Base-by-base conservation (phyloP, 2,113 vertebrate species). In the Takifugu bimaculatus region DNA sequence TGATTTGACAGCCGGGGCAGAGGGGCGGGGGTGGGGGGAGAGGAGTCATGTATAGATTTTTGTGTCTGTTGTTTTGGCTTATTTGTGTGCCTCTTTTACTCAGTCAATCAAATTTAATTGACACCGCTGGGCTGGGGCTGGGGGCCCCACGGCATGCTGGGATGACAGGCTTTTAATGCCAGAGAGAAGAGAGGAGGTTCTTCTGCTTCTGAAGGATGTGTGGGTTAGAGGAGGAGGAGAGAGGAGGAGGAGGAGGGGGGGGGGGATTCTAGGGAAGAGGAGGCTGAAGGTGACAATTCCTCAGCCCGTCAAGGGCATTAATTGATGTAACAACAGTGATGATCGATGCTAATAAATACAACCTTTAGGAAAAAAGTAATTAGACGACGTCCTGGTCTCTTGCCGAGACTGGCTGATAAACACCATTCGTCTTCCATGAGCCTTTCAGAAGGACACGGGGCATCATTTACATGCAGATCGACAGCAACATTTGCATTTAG, bases 101-200 rank as follows among this genome's bases (percentile, higher is more conserved):
- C 95, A 96, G 97, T 98, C 96, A 97, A 99, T 99, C 96, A 99
- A 94, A 96, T 98, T 97, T 98, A 99, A 98, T 99, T 99, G 97
- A 98, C 96, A 98, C 93, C 95, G 86, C 95, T 98, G 96, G 93
- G 95, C 95, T 94, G 90, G 92, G 93, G 80, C 66, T n/a, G 42
- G 72, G 69, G 65, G 72, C 76, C 79, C 68, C 65, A 59, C 71
- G 63, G 80, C 82, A 80, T 72, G 93, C 82, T 80, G 84, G 93
- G 93, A 95, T 96, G 95, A 97, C 95, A 95, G 93, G 93, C 91
- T 92, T 90, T 91, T 94, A 97, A 96, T 95, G 92, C 93, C 94
- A 95, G 13, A 2, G 47, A 65, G 70, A 49, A 57, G 62, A 66
- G 79, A 79, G 77, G 76, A 80, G 78, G 77, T 78, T 82, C 81